Evolutionary conservation across 2,888 invertebrate species (phyloP).

Genomic region (Aphodius granarius): DNA sequence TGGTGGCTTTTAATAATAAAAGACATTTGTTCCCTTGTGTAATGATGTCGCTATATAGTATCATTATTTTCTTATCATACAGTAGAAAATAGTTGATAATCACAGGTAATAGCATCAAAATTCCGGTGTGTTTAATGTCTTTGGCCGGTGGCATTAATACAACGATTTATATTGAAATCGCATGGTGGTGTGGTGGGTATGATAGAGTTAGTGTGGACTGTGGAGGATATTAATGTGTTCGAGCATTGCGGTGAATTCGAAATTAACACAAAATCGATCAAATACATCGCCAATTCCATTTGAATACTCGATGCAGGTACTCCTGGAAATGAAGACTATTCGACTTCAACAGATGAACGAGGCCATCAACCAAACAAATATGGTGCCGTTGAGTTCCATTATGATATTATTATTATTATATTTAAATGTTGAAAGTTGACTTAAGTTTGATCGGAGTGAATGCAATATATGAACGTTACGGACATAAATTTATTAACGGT

Average conservation of each 20-base stretch:
- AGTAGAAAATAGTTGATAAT: background rate
- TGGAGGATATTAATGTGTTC: background rate
- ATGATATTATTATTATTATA: too few relatives aligned
- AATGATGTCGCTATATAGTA: background rate
- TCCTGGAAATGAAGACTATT: background rate
- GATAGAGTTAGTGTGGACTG: background rate
- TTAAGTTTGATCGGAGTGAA: background rate
- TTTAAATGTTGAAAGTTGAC: background rate
- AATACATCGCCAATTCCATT: background rate
- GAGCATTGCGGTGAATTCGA: background rate
- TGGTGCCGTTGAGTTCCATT: background rate
- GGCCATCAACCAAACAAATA: background rate
- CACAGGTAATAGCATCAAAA: background rate
- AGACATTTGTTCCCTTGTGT: too few relatives aligned
- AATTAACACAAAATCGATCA: background rate
- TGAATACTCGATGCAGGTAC: background rate
- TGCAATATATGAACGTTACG: background rate
- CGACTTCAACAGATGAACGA: background rate
- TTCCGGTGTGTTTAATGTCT: background rate
- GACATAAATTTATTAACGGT: slow-evolving; percentile 44
- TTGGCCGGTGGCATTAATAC: background rate
- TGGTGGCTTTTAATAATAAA: too few relatives aligned
- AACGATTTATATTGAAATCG: background rate
- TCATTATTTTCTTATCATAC: background rate
- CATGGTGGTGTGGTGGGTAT: background rate